phyloP scores from a whole-genome alignment of 2,113 vertebrate genomes.

The Platanista minor region DNA sequence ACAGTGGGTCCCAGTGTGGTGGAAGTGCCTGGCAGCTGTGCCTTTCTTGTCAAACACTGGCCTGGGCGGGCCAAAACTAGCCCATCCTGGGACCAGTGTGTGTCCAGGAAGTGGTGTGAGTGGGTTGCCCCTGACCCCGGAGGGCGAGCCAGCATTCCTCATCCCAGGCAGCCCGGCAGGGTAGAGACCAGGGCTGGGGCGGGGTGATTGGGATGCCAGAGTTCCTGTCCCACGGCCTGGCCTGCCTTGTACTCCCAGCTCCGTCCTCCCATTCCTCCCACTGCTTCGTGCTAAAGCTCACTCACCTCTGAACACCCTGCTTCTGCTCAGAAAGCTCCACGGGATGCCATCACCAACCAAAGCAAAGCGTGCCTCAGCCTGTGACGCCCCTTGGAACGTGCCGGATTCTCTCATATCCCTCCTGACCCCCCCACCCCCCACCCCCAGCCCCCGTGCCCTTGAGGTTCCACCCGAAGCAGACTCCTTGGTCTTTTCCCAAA shows the following conservation, averaged over 20 bases:
- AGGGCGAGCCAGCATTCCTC: not conserved
- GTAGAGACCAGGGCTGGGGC: not conserved
- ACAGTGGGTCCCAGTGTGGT: not conserved
- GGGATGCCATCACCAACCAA: not conserved
- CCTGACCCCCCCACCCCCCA: fast-evolving
- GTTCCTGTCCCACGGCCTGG: not conserved
- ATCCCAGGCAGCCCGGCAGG: not conserved
- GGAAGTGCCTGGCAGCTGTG: slow-evolving; percentile 21
- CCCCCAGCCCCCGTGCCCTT: too few relatives aligned
- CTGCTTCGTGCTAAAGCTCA: too few relatives aligned
- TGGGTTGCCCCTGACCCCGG: not conserved
- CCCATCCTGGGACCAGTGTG: not conserved
- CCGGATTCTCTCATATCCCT: fast-evolving
- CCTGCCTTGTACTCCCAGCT: not conserved
- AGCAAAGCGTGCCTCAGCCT: fast-evolving
- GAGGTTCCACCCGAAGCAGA: not conserved
- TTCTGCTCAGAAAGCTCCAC: not conserved
- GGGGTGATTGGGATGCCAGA: not conserved
- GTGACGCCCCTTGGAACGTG: not conserved
- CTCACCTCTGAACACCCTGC: not conserved
- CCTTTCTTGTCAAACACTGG: not conserved
- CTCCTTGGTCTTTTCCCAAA: not conserved
- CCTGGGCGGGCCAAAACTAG: slow-evolving; percentile 40
- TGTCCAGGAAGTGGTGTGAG: not conserved
- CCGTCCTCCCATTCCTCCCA: fast-evolving